phyloP scores from a whole-genome alignment of 1,140 invertebrate species.

The Neodiprion virginianus region DNA sequence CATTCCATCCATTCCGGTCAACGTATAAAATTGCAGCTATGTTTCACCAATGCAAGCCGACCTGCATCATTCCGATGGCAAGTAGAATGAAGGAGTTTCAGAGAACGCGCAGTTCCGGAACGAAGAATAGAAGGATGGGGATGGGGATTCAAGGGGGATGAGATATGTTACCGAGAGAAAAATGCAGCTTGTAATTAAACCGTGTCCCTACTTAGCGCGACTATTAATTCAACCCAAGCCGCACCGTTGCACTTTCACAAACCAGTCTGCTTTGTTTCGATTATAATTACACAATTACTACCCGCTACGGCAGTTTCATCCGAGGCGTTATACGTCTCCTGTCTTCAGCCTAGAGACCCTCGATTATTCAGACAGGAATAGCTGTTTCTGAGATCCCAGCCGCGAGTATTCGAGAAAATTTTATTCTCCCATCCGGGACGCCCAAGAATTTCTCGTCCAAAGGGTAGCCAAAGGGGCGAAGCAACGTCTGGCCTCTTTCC shows the following conservation, averaged over 20 bases:
- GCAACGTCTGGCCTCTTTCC: neutral
- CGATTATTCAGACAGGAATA: neutral
- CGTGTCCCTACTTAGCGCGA: neutral
- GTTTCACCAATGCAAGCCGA: neutral
- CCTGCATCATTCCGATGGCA: neutral
- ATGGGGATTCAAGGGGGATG: neutral
- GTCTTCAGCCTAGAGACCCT: neutral
- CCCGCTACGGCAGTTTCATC: too few species aligned
- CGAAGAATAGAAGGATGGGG: neutral
- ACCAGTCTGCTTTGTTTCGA: neutral
- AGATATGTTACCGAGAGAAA: slow-evolving; percentile 6
- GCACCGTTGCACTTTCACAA: neutral
- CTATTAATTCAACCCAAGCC: slow-evolving; percentile 14
- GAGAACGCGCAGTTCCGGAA: neutral
- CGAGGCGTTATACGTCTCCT: neutral
- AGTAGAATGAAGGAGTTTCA: neutral
- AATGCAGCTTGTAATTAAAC: slow-evolving; percentile 18
- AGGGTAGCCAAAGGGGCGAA: neutral
- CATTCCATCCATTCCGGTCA: slow-evolving; percentile 6
- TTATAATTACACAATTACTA: neutral
- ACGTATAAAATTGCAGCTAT: neutral
- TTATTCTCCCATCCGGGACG: too few species aligned
- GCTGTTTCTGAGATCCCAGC: too few species aligned
- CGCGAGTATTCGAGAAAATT: too few species aligned
- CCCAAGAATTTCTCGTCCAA: too few species aligned